Base-by-base conservation (phyloP, 2,113 vertebrate genomes). In the Oplegnathus fasciatus region DNA sequence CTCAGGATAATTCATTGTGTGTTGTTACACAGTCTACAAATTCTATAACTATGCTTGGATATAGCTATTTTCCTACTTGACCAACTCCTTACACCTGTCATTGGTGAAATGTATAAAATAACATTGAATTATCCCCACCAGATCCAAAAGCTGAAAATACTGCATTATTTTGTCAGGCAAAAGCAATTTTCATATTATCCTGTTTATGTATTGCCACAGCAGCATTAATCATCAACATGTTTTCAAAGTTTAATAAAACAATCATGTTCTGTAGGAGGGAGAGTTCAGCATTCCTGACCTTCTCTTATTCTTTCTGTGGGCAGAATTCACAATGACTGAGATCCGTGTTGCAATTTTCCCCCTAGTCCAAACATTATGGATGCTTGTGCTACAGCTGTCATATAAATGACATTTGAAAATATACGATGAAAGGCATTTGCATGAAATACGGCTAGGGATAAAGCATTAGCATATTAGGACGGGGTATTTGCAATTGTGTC, bases 381-480 rank as follows among this genome's bases (percentile, higher is more conserved):
- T 85, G 88, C 80, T 71, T 84, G 71, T 87, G 82, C 82, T 85
- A 78, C 57, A 91, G 88, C 86, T 91, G 90, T 92, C 88, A 84
- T 57, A 85, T 87, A 66, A 89, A 87, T 90, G 86, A 83, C 87
- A 91, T 91, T 86, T 84, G 57, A 84, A 87, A 90, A 92, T 80
- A 86, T 82, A 71, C 28, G 46, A 87, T 67, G 80, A 89, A 85
- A 90, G 66, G 46, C 57, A 90, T 90, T 92, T 89, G 82, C 86
- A 91, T 93, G 83, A 88, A 90, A 89, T 79, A 75, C 26, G 28
- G 70, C 58, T 26, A 26, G 0, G 77, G 67, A 67, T 70, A 30
- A 78, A 32, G 57, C 22, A 91, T 92, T 90, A 84, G 84, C 83
- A 84, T 91, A 88, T 50, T 6, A 34, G 66, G 65, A 30, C 55